Conservation (phyloP, 2,888 invertebrate species). For the Eledona agricola region DNA sequence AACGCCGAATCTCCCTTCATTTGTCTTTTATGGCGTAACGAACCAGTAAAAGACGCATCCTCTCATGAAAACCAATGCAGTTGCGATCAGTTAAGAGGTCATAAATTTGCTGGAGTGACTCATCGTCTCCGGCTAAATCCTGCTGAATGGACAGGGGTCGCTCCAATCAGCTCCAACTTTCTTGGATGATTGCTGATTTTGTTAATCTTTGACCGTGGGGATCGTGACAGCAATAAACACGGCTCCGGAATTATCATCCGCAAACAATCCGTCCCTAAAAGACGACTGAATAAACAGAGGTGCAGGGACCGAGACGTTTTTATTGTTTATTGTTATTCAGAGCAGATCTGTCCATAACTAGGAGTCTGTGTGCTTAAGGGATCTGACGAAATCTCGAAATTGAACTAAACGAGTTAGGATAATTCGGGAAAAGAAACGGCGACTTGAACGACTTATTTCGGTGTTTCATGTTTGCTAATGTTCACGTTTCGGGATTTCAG, state of each 20-base stretch:
- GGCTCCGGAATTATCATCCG: slow-evolving; percentile 20
- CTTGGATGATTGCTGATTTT: slow-evolving; percentile 44
- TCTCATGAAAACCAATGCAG: slow-evolving; percentile 50
- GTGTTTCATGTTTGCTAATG: no score
- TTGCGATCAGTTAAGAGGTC: slow-evolving; percentile 50
- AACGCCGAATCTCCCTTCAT: slow-evolving; percentile 59
- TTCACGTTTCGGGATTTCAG: no score
- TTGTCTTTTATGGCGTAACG: slow-evolving; percentile 62
- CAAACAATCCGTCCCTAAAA: slow-evolving; percentile 20
- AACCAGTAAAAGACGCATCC: slow-evolving; percentile 55
- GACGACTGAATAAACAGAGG: slow-evolving; percentile 26
- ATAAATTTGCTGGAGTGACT: slow-evolving; percentile 53
- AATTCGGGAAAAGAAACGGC: no score
- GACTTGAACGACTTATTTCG: no score
- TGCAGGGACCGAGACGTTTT: slow-evolving; percentile 15
- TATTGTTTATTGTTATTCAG: slow-evolving; percentile 32
- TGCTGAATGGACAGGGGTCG: slow-evolving; percentile 45
- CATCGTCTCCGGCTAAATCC: slow-evolving; percentile 43
- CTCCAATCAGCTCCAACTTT: slow-evolving; percentile 39
- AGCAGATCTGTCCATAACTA: slow-evolving; percentile 24
- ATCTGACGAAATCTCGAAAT: slow-evolving; percentile 20
- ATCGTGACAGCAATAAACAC: slow-evolving; percentile 30
- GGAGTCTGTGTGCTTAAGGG: slow-evolving; percentile 19
- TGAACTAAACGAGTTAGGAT: no score
- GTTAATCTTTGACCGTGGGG: slow-evolving; percentile 38